A percentile compares a stretch with the other conserved stretches of the same genome.
phyloP scores from a whole-genome alignment of 2,113 vertebrate genomes.

The Halichoeres trimaculatus region DNA sequence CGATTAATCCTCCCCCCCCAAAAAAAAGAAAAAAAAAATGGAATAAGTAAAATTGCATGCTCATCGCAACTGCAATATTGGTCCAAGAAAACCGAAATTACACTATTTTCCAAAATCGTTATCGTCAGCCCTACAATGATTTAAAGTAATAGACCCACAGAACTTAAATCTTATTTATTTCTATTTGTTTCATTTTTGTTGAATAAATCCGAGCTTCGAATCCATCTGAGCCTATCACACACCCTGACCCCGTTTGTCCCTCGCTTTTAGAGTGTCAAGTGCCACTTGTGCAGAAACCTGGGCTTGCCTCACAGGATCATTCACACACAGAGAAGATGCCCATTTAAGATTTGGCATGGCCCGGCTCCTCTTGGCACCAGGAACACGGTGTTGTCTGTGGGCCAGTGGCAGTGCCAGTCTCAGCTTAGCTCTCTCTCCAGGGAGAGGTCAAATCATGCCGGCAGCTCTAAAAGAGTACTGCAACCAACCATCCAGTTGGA shows the following conservation, averaged over 20 bases:
- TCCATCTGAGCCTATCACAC: constrained; percentile 1
- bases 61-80: too few relatives aligned
- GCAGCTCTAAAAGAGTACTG: constrained; percentile 55
- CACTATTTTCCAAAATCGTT: too few relatives aligned
- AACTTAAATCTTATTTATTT: too few relatives aligned
- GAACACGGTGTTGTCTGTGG: constrained; percentile 35
- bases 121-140: neutral
- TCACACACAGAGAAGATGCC: constrained; percentile 62
- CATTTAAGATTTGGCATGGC: constrained; percentile 71
- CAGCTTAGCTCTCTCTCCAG: constrained; percentile 63
- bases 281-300: constrained; percentile 31
- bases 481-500: constrained; percentile 41
- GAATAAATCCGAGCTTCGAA: neutral
- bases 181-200: neutral
- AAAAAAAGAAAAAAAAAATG: too few relatives aligned
- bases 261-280: constrained; percentile 35
- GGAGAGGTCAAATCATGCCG: constrained; percentile 60
- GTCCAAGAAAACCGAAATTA: too few relatives aligned
- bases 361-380: constrained; percentile 48
- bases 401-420: constrained; percentile 63
- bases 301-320: constrained; percentile 38
- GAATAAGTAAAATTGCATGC: too few relatives aligned
- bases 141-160: too few relatives aligned
- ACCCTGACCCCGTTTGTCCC: neutral
- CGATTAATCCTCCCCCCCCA: too few relatives aligned